phyloP scores from a whole-genome alignment of 2,113 vertebrate genomes.

The Rana temporaria region DNA sequence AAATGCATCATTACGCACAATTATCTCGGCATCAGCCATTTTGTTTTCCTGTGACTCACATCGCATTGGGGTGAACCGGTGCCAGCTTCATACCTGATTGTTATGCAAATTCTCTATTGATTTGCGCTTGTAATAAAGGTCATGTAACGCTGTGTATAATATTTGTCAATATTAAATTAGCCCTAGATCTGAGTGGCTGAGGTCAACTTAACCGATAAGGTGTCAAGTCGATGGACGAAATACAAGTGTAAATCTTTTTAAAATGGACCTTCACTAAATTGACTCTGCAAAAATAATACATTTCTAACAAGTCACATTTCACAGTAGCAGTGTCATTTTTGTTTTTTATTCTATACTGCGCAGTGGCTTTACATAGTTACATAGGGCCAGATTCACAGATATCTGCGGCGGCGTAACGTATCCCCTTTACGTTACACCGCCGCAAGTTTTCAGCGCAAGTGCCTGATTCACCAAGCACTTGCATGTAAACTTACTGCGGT shows the following conservation, averaged over 20 bases:
- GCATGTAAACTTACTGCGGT: no score
- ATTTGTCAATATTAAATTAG: not conserved
- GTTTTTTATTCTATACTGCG: no score
- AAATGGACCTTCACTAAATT: no score
- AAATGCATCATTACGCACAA: constrained; percentile 12
- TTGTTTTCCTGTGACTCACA: not conserved
- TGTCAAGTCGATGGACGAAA: not conserved
- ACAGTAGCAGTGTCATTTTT: no score
- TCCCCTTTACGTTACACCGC: no score
- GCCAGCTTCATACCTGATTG: not conserved
- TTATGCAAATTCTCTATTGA: not conserved
- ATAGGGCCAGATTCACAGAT: no score
- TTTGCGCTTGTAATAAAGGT: not conserved
- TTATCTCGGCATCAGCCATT: not conserved
- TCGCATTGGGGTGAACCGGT: not conserved
- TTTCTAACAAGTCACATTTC: no score
- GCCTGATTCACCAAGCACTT: no score
- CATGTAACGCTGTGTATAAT: not conserved
- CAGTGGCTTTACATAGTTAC: no score
- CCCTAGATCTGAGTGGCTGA: not conserved
- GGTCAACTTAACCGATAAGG: not conserved
- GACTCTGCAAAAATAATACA: no score
- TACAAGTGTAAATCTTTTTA: not conserved
- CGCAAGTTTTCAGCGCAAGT: no score
- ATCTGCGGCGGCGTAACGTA: no score